phyloP scores from a whole-genome alignment of 1,140 invertebrate genomes.

The Drosophila paulistorum region DNA sequence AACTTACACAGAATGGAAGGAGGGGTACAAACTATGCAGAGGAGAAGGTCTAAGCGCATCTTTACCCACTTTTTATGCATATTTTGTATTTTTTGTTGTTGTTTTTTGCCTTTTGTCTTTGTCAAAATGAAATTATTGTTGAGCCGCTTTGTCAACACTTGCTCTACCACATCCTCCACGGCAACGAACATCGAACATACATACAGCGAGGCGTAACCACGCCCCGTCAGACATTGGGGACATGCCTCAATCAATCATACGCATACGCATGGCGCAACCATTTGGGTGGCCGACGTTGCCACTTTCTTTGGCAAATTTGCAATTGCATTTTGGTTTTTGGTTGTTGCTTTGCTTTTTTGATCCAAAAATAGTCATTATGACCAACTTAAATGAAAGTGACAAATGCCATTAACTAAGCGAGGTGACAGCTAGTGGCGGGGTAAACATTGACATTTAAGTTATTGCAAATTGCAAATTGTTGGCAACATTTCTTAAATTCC shows the following conservation, averaged over 20 bases:
- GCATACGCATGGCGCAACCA: conserved; percentile 50
- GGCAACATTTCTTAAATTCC: neutral
- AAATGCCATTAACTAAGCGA: conserved; percentile 3
- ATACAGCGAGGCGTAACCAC: conserved; percentile 11
- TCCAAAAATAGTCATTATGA: conserved; percentile 76
- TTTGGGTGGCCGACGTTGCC: conserved; percentile 29
- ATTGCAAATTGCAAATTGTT: neutral
- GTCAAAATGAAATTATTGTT: conserved; percentile 57
- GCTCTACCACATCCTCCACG: neutral
- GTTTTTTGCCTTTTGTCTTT: neutral
- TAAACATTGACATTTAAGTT: neutral
- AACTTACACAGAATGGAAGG: neutral
- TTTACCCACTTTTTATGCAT: conserved; percentile 72
- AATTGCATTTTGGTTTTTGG: conserved; percentile 32
- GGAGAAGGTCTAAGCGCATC: conserved; percentile 56
- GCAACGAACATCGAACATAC: too few species aligned
- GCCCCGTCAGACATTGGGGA: conserved; percentile 8
- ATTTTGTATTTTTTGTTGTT: neutral
- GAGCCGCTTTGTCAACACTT: conserved; percentile 18
- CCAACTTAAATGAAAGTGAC: conserved; percentile 53
- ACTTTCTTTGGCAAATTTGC: conserved; percentile 47
- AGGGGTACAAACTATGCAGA: neutral
- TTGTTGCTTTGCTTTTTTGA: conserved; percentile 34
- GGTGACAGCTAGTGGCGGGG: neutral
- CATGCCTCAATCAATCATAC: conserved; percentile 52